Conservation (phyloP, 2,113 vertebrate genomes). For the Synodontis membranacea region DNA sequence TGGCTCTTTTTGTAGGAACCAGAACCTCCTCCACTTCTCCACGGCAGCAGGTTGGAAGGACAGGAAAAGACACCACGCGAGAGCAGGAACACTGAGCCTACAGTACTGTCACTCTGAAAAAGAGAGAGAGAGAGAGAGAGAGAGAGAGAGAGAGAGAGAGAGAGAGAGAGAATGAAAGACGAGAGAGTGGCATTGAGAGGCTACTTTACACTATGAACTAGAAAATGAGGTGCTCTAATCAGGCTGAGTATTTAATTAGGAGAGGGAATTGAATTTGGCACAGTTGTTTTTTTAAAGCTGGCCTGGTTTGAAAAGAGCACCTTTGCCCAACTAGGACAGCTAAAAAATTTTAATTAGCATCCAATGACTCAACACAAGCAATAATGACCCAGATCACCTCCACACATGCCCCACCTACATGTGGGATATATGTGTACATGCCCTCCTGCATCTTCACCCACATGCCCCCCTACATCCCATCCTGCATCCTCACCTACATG, state of each 20-base stretch:
- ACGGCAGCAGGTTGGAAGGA: conserved; percentile 81
- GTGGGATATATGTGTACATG: no score
- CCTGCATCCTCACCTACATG: conserved; percentile 66
- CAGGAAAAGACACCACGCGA: conserved; percentile 78
- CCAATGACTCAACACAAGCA: conserved; percentile 40
- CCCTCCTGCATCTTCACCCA: no score
- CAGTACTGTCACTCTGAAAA: conserved; percentile 57
- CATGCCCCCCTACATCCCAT: conserved; percentile 64
- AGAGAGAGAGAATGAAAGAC: conserved; percentile 2
- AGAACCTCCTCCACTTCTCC: conserved; percentile 73
- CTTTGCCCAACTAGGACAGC: conserved; percentile 43
- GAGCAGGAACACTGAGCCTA: conserved; percentile 74
- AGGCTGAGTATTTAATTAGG: conserved; percentile 41
- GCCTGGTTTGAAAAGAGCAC: conserved; percentile 45
- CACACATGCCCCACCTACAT: no score
- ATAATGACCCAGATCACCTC: conserved; percentile 3
- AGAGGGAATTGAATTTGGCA: conserved; percentile 41
- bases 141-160: not conserved
- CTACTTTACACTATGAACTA: conserved; percentile 24
- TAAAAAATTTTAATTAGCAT: conserved; percentile 40
- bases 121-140: not conserved
- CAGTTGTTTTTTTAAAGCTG: conserved; percentile 44
- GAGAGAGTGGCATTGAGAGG: not conserved
- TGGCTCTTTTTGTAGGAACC: conserved; percentile 71
- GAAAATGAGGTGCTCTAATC: conserved; percentile 38